phyloP scores from a whole-genome alignment of 2,888 invertebrate genomes.

The Polydesmus complanatus region DNA sequence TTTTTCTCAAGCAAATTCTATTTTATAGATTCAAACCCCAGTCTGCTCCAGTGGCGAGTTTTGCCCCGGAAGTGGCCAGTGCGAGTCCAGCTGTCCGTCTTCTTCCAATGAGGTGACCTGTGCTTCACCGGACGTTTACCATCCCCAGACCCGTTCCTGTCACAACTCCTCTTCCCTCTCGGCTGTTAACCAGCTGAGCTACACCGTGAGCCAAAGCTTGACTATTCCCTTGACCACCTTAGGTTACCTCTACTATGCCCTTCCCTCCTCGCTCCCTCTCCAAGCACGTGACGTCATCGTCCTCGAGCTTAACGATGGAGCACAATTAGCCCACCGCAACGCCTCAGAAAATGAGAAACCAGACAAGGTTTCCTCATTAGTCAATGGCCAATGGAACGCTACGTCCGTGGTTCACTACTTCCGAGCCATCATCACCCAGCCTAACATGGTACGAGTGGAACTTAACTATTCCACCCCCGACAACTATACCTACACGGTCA shows the following conservation, averaged over 20 bases:
- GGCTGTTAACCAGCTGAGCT: neutral
- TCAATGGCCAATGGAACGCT: conserved; percentile 4
- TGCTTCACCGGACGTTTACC: neutral
- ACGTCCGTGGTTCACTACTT: neutral
- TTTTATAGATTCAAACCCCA: no score
- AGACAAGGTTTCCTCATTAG: neutral
- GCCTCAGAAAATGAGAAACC: conserved; percentile 1
- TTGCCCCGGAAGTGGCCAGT: conserved; percentile 6
- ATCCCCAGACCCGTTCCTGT: neutral
- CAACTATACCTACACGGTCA: conserved; percentile 6
- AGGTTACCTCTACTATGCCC: conserved; percentile 5
- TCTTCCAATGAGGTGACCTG: neutral
- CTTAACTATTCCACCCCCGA: neutral
- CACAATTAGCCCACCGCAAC: conserved; percentile 1
- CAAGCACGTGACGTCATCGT: conserved; percentile 11
- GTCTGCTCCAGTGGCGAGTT: conserved; percentile 11
- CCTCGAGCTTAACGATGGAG: neutral
- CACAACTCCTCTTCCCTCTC: neutral
- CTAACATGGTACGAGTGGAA: neutral
- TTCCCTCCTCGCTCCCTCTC: neutral
- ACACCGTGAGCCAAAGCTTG: neutral
- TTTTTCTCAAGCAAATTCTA: no score
- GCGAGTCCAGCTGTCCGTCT: conserved; percentile 3
- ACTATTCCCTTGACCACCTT: neutral
- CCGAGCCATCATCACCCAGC: conserved; percentile 8